phyloP scores from a whole-genome alignment of 2,797 vertebrate genomes.

The Chlorospingus flavigularis region DNA sequence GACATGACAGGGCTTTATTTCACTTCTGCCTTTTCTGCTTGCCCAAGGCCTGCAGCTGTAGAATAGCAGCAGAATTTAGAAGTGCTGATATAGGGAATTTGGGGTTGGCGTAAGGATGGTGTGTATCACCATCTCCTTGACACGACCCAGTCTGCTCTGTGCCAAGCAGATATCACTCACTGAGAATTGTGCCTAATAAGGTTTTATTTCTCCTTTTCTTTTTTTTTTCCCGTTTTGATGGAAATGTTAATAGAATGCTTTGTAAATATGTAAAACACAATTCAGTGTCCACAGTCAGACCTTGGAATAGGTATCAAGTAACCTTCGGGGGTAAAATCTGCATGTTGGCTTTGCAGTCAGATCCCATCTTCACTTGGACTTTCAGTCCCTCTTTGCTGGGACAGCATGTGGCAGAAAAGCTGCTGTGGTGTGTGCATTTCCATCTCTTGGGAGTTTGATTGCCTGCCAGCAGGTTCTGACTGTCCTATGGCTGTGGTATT shows the following conservation, averaged over 20 bases:
- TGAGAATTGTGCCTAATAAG: not conserved
- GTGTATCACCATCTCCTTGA: constrained; percentile 32
- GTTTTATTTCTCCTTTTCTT: not conserved
- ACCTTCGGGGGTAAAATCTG: not conserved
- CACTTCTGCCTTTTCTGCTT: constrained; percentile 25
- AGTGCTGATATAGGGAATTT: constrained; percentile 22
- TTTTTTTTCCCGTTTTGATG: not conserved
- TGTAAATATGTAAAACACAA: not conserved
- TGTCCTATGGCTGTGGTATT: not conserved
- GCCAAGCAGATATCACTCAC: not conserved
- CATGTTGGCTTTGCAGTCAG: not conserved
- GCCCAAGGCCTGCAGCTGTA: constrained; percentile 10
- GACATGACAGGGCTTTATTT: not conserved
- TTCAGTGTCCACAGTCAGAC: not conserved
- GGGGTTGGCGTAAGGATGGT: not conserved
- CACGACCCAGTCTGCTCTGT: not conserved
- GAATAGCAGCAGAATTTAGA: constrained; percentile 46
- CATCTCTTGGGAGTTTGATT: not conserved
- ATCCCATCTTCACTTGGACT: not conserved
- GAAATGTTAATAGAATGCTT: not conserved
- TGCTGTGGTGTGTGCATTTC: not conserved
- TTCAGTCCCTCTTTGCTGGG: not conserved
- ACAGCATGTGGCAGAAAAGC: not conserved
- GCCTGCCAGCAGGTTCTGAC: not conserved
- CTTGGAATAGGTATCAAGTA: not conserved